Evolutionary conservation across 2,888 invertebrate species (phyloP).

Genomic region (Drosophila subsilvestris): DNA sequence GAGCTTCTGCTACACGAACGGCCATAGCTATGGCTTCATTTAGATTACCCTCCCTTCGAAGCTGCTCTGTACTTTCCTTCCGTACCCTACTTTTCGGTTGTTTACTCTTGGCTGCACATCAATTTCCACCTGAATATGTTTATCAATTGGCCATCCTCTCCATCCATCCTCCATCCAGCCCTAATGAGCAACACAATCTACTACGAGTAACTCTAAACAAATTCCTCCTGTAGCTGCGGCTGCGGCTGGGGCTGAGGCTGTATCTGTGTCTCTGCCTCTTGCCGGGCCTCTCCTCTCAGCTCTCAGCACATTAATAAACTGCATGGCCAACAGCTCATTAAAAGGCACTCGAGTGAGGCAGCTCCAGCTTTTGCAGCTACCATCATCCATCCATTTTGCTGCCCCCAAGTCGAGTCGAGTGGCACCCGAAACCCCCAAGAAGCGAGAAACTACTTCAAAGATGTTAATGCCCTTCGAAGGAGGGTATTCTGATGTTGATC

Average conservation of each 20-base stretch:
- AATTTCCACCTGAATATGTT: background rate
- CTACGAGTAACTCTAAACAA: background rate
- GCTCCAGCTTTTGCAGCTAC: constrained; percentile 11
- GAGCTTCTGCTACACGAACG: background rate
- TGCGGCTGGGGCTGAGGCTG: background rate
- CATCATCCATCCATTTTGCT: constrained; percentile 31
- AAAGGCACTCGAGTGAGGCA: constrained; percentile 70
- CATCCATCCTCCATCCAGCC: background rate
- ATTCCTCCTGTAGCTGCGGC: background rate
- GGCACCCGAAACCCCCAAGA: constrained; percentile 29
- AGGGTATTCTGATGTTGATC: background rate
- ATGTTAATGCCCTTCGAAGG: constrained; percentile 10
- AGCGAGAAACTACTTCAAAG: constrained; percentile 43
- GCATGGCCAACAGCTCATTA: constrained; percentile 79
- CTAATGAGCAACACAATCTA: background rate
- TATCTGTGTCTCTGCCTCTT: constrained; percentile 1
- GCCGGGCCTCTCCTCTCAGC: constrained; percentile 56
- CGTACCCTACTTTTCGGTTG: background rate
- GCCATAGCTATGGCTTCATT: background rate
- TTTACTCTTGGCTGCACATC: background rate
- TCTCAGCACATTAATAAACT: constrained; percentile 78
- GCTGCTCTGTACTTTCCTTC: background rate
- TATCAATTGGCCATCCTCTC: background rate
- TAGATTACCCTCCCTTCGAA: no score
- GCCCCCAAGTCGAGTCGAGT: constrained; percentile 53